Evolutionary conservation across 2,113 vertebrate species (phyloP).

Genomic region (Zootoca vivipara): DNA sequence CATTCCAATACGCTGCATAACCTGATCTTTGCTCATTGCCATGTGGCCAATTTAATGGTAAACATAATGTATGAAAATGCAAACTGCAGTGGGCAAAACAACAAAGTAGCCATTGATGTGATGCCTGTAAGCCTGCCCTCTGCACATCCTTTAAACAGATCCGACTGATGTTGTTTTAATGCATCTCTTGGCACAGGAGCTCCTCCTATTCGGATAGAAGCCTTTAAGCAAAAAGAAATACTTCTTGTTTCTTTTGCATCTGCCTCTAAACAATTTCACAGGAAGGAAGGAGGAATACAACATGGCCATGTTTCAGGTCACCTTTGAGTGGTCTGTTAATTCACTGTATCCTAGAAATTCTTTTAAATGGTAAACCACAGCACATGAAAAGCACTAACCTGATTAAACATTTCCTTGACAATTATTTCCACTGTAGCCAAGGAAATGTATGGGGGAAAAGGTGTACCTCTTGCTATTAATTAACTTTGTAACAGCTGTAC

Average conservation of each 20-base stretch:
- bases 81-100: not conserved
- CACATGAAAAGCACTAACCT: not conserved
- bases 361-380: not conserved
- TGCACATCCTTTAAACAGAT: not conserved
- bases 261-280: not conserved
- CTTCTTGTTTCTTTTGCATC: not conserved
- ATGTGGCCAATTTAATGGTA: not conserved
- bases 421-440: not conserved
- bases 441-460: not conserved
- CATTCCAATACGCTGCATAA: not conserved
- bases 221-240: not conserved
- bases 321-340: not conserved
- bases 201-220: not conserved
- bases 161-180: not conserved
- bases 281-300: not conserved
- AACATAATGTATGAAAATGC: not conserved
- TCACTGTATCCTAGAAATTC: not conserved
- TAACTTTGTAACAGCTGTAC: not conserved
- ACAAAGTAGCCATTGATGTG: not conserved
- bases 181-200: not conserved
- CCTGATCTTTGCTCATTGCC: not conserved
- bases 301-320: not conserved
- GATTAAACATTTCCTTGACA: not conserved
- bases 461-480: conserved; percentile 15
- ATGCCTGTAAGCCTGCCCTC: not conserved